Conservation (phyloP, 2,797 vertebrate species). For the Galagoides demidoff region DNA sequence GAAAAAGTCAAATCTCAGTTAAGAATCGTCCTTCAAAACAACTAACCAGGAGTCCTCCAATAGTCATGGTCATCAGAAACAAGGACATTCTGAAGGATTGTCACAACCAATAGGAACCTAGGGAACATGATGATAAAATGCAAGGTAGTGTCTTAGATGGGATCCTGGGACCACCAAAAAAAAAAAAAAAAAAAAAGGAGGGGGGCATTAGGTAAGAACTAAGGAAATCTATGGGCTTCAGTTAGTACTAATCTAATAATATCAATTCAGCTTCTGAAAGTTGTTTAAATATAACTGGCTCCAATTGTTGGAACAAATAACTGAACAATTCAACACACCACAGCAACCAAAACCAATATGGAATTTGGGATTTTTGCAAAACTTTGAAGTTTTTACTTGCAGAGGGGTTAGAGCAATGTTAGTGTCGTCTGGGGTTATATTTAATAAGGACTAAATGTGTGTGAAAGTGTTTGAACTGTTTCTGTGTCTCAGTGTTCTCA, state of each 20-base stretch:
- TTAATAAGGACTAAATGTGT: background rate
- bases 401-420: background rate
- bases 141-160: too few species aligned
- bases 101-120: background rate
- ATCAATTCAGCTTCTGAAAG: background rate
- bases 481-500: background rate
- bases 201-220: background rate
- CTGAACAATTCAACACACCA: background rate
- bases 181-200: background rate
- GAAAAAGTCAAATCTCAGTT: background rate
- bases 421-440: background rate
- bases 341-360: background rate
- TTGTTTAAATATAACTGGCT: background rate
- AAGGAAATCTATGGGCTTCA: background rate
- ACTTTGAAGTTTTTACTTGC: background rate
- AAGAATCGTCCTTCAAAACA: background rate
- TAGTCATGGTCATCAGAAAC: background rate
- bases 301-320: background rate
- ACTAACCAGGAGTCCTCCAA: background rate
- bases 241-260: background rate
- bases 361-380: background rate
- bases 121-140: background rate
- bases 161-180: background rate
- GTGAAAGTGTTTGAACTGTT: background rate
- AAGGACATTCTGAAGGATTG: background rate